These are phyloP conservation scores for Enteromius fasciolatus DNA, from an alignment of 2,797 vertebrate species.

Conservation along the genomic window DNA sequence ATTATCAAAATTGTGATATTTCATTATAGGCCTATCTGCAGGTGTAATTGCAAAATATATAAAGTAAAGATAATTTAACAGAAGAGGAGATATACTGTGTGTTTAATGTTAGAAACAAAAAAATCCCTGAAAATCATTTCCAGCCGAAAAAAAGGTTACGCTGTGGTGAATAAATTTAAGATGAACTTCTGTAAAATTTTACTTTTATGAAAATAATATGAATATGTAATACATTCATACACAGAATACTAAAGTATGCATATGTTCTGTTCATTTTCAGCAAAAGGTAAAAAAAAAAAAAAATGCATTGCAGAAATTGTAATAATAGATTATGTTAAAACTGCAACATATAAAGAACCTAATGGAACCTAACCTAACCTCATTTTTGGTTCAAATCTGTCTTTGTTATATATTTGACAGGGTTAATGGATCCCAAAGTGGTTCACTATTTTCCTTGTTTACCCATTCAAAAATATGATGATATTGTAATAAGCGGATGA, in stretches of 20 bases:
- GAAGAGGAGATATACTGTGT: neutral
- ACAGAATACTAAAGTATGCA: neutral
- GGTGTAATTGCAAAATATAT: neutral
- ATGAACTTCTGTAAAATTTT: slow-evolving; percentile 9
- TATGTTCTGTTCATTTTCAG: neutral
- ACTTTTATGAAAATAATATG: neutral
- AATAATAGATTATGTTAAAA: neutral
- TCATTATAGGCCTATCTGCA: neutral
- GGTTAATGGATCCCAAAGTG: neutral
- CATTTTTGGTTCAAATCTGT: neutral
- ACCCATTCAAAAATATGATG: neutral
- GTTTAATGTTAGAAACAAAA: neutral
- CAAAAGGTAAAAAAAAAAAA: neutral
- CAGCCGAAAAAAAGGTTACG: neutral
- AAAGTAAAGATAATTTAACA: neutral
- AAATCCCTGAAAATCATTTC: neutral
- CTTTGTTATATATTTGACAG: neutral
- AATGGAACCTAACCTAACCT: too few relatives aligned
- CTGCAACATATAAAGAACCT: neutral
- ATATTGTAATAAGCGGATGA: neutral
- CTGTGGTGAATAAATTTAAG: slow-evolving; percentile 24
- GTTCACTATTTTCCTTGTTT: neutral
- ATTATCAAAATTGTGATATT: neutral
- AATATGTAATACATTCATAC: neutral
- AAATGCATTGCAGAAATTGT: neutral